Percentiles rank a stretch among this genome's conserved stretches.
Conservation (phyloP, 2,113 vertebrate species). For the Chloropsis cyanopogon region DNA sequence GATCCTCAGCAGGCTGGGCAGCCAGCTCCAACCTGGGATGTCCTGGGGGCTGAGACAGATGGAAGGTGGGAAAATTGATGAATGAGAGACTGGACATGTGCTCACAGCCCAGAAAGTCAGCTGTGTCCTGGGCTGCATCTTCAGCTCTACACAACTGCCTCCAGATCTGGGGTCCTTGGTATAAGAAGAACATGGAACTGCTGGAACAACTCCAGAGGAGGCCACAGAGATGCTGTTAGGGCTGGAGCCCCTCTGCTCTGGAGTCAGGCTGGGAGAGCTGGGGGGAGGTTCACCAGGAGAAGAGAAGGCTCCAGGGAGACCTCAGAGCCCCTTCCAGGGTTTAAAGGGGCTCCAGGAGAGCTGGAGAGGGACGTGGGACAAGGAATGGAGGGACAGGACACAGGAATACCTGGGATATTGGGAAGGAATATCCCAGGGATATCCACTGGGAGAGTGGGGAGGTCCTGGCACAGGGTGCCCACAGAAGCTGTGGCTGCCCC, state of each 20-base stretch:
- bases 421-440: background rate
- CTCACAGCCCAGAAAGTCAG: background rate
- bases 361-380: background rate
- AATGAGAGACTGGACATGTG: background rate
- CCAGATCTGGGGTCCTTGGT: background rate
- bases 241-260: background rate
- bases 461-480: background rate
- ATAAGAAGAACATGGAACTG: background rate
- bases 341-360: background rate
- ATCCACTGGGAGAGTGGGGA: fast-evolving
- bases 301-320: background rate
- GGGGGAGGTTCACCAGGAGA: background rate
- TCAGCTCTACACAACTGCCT: background rate
- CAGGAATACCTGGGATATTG: fast-evolving
- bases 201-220: background rate
- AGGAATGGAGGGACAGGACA: background rate
- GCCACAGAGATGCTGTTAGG: fast-evolving
- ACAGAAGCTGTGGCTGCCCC: background rate
- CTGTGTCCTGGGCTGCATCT: background rate
- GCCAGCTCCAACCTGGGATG: background rate
- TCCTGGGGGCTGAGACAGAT: background rate
- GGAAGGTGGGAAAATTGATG: background rate
- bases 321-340: background rate
- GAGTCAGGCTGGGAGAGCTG: background rate
- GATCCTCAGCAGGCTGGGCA: background rate